Evolutionary conservation across 2,888 invertebrate genomes (phyloP).

Genomic region (Thymelicus lineola): DNA sequence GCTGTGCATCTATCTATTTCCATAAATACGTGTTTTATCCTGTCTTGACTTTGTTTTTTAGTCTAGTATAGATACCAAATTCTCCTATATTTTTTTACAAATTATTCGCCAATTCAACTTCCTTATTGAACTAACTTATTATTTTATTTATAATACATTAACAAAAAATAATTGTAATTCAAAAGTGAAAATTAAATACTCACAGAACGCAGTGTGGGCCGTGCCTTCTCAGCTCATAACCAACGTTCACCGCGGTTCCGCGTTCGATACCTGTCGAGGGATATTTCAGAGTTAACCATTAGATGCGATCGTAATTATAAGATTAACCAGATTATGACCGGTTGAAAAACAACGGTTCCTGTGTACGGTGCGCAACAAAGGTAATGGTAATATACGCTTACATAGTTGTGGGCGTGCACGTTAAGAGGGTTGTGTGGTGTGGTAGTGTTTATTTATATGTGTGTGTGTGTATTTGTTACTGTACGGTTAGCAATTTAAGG

Average conservation of each 20-base stretch:
- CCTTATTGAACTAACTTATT: too few relatives aligned
- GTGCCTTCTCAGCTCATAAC: slow-evolving; percentile 39
- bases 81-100: too few relatives aligned
- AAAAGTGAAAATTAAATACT: slow-evolving; percentile 13
- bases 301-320: slow-evolving; percentile 38
- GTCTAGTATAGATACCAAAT: too few relatives aligned
- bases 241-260: slow-evolving; percentile 45
- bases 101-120: too few relatives aligned
- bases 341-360: slow-evolving; percentile 32
- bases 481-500: too few relatives aligned
- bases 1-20: too few relatives aligned
- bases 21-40: too few relatives aligned
- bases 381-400: slow-evolving; percentile 13
- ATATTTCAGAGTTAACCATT: slow-evolving; percentile 42
- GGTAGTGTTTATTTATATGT: neutral
- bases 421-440: neutral
- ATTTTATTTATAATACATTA: too few relatives aligned
- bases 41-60: too few relatives aligned
- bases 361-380: slow-evolving; percentile 13
- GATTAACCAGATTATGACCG: slow-evolving; percentile 35
- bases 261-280: slow-evolving; percentile 47
- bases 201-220: slow-evolving; percentile 38
- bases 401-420: slow-evolving; percentile 11
- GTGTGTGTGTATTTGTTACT: too few relatives aligned
- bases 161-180: too few relatives aligned